Evolutionary conservation across 2,888 invertebrate genomes (phyloP).

Genomic region (Anoplius nigerrimus): DNA sequence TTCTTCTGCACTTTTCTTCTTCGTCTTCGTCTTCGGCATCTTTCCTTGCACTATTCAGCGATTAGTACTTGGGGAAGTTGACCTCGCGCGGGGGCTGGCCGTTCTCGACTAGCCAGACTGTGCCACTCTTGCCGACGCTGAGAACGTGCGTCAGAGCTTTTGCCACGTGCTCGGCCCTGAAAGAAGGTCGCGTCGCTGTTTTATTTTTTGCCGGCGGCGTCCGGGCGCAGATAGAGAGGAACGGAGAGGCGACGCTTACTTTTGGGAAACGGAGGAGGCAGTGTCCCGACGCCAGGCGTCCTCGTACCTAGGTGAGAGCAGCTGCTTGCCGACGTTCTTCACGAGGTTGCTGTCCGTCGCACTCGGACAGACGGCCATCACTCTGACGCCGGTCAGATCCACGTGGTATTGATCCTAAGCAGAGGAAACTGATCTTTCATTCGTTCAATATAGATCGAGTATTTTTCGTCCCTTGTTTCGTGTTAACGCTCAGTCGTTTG

Average conservation of each 20-base stretch:
- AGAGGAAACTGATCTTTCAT: neutral
- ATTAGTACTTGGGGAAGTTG: constrained; percentile 64
- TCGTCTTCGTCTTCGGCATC: neutral
- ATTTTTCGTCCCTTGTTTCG: too few relatives aligned
- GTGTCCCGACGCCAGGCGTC: constrained; percentile 85
- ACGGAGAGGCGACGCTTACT: constrained; percentile 73
- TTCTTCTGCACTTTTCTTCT: constrained; percentile 9
- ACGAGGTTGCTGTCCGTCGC: constrained; percentile 82
- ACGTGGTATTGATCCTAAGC: constrained; percentile 84
- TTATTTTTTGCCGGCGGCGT: neutral
- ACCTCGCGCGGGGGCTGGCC: constrained; percentile 55
- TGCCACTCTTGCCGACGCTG: constrained; percentile 58
- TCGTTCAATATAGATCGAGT: too few relatives aligned
- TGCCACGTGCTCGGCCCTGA: constrained; percentile 83
- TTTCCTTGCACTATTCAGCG: neutral
- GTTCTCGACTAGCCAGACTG: constrained; percentile 63
- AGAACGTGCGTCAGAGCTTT: constrained; percentile 61
- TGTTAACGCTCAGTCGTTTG: too few relatives aligned
- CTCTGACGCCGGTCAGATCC: constrained; percentile 83
- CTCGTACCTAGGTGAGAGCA: constrained; percentile 84
- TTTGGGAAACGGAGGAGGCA: constrained; percentile 80
- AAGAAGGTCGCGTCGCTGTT: neutral
- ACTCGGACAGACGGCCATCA: constrained; percentile 83
- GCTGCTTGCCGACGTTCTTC: constrained; percentile 81
- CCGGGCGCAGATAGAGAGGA: neutral